These are phyloP conservation scores for Heteronetta atricapilla DNA, from an alignment of 2,113 vertebrate species.

Conservation along the genomic window DNA sequence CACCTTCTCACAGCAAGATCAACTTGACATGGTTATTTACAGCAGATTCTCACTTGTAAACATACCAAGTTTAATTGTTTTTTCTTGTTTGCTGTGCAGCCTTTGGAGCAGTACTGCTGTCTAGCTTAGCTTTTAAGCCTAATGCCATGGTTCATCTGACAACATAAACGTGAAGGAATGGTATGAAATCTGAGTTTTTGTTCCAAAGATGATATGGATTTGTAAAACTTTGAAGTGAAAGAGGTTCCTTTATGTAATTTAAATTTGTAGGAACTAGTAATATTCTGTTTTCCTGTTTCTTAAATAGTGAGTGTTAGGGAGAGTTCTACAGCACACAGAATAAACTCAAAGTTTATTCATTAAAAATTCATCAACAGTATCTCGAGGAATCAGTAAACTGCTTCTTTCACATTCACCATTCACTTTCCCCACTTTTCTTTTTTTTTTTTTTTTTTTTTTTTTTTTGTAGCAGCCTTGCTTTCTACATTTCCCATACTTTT, in stretches of 20 bases:
- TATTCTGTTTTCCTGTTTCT: not conserved
- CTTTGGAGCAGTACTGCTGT: conserved; percentile 2
- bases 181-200: not conserved
- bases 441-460: not conserved
- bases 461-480: no score
- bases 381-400: not conserved
- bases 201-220: not conserved
- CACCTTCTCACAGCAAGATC: conserved; percentile 9
- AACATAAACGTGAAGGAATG: not conserved
- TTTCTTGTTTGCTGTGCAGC: conserved; percentile 22
- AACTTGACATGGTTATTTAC: conserved; percentile 60
- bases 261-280: not conserved
- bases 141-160: conserved; percentile 7
- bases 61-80: conserved; percentile 53
- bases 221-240: not conserved
- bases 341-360: not conserved
- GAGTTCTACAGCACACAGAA: not conserved
- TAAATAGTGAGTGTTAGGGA: not conserved
- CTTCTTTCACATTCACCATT: not conserved
- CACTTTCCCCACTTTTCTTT: not conserved
- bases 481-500: no score
- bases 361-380: not conserved
- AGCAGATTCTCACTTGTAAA: conserved; percentile 50
- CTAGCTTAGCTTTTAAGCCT: conserved; percentile 37
- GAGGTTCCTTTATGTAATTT: conserved; percentile 4